phyloP scores from a whole-genome alignment of 2,113 vertebrate genomes.

The Cyanoliseus patagonus region DNA sequence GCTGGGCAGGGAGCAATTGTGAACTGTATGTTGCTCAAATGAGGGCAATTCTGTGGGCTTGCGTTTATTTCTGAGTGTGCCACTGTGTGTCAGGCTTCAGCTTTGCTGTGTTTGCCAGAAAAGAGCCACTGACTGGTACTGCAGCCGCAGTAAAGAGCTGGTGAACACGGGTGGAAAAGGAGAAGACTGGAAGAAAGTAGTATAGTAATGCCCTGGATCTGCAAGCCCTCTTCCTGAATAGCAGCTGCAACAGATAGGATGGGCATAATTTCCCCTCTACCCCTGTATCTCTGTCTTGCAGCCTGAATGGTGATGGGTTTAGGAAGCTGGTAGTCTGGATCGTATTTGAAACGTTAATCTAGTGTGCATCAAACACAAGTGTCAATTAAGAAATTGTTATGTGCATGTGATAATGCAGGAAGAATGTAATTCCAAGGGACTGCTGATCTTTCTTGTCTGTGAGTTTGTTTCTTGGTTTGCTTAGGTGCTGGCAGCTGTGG shows the following conservation, averaged over 20 bases:
- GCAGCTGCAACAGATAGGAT: background rate
- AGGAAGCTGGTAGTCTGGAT: background rate
- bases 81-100: constrained; percentile 58
- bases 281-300: background rate
- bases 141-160: background rate
- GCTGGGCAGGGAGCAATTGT: background rate
- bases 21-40: background rate
- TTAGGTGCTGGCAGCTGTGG: background rate
- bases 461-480: constrained; percentile 1
- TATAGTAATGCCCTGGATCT: background rate
- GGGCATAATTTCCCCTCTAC: background rate
- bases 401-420: background rate
- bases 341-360: background rate
- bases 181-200: background rate
- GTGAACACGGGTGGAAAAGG: background rate
- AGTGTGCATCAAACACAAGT: background rate
- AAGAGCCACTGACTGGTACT: background rate
- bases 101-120: background rate
- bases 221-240: background rate
- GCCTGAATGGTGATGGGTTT: background rate
- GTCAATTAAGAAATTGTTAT: background rate
- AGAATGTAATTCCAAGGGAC: background rate
- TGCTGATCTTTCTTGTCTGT: background rate
- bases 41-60: background rate
- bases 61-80: background rate